Evolutionary conservation across 2,888 invertebrate species (phyloP).

Genomic region (Chironomus riparius): DNA sequence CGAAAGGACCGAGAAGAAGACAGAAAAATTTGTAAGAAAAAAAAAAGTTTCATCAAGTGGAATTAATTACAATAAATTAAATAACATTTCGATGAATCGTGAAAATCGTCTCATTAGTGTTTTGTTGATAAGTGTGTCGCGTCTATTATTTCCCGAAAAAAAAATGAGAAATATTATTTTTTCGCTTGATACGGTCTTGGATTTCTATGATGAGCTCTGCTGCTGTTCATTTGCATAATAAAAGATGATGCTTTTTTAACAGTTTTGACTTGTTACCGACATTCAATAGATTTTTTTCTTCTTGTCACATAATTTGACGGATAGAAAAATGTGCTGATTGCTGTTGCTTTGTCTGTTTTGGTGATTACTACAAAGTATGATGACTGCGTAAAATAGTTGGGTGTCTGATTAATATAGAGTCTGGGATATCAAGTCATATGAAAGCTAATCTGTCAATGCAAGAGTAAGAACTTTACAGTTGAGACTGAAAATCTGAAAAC

Average conservation of each 20-base stretch:
- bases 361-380: too few species aligned
- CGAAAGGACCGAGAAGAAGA: too few species aligned
- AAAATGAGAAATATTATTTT: background rate
- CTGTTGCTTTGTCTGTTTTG: too few species aligned
- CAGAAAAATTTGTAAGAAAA: background rate
- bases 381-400: too few species aligned
- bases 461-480: too few species aligned
- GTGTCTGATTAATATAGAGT: too few species aligned
- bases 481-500: too few species aligned
- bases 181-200: background rate
- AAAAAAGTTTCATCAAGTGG: background rate
- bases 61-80: constrained; percentile 4
- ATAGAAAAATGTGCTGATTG: too few species aligned
- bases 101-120: constrained; percentile 4
- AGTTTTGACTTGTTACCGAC: constrained; percentile 23
- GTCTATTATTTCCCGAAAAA: background rate
- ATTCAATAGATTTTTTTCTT: background rate
- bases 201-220: background rate
- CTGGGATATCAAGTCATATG: too few species aligned
- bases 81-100: background rate
- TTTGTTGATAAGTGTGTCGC: constrained; percentile 16
- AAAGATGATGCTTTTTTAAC: constrained; percentile 3
- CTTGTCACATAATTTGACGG: background rate
- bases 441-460: too few species aligned
- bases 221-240: constrained; percentile 14